A percentile compares a stretch with the other conserved stretches of the same genome.
Conservation (phyloP, 2,113 vertebrate species). For the Mobula hypostoma region DNA sequence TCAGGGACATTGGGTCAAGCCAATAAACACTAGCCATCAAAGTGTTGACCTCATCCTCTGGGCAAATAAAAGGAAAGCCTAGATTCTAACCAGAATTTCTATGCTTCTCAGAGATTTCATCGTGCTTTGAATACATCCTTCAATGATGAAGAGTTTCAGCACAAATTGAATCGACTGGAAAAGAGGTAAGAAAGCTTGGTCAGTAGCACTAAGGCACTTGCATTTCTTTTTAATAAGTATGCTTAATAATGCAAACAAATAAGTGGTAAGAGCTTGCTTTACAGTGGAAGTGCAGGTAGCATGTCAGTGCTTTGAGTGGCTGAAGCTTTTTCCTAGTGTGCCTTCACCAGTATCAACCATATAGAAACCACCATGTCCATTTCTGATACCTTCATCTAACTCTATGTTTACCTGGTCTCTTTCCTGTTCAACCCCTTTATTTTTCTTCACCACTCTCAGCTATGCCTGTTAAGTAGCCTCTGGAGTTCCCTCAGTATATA, state of each 20-base stretch:
- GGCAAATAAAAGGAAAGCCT: background rate
- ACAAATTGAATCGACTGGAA: constrained; percentile 70
- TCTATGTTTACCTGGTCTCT: background rate
- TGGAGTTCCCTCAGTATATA: background rate
- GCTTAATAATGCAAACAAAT: background rate
- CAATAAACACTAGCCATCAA: too few relatives aligned
- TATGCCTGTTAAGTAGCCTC: background rate
- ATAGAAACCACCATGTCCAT: background rate
- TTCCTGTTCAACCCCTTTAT: background rate
- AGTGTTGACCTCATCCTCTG: background rate
- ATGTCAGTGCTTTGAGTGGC: background rate
- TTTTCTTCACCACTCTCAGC: background rate
- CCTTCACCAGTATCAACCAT: background rate
- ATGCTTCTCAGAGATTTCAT: constrained; percentile 76
- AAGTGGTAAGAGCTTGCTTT: background rate
- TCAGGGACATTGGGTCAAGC: too few relatives aligned
- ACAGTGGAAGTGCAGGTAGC: background rate
- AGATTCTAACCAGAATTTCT: constrained; percentile 19
- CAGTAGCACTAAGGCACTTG: background rate
- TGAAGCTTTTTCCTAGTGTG: background rate
- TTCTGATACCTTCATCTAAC: background rate
- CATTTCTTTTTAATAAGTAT: background rate
- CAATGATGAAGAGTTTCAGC: constrained; percentile 72
- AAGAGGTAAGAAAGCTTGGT: constrained; percentile 68
- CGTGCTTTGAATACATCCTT: constrained; percentile 84